phyloP scores from a whole-genome alignment of 2,797 vertebrate species.

The Danio tinwini region DNA sequence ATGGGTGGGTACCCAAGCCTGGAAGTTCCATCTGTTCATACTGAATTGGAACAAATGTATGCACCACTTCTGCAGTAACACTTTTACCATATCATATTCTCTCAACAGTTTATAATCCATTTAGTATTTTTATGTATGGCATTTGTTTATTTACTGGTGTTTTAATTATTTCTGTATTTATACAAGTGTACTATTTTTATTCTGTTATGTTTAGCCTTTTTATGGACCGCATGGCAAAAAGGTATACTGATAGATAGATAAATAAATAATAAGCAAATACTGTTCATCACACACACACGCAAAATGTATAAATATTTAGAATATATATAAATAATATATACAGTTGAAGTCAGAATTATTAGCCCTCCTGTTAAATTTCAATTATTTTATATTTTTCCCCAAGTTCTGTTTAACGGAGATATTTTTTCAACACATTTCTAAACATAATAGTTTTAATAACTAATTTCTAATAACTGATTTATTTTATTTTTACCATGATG shows the following conservation, averaged over 20 bases:
- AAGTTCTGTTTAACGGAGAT: too few species aligned
- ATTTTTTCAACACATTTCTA: too few species aligned
- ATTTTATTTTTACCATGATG: too few species aligned
- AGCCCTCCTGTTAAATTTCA: too few species aligned
- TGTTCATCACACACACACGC: neutral
- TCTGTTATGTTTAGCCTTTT: neutral
- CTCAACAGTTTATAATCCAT: neutral
- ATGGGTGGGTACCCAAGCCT: conserved; percentile 23
- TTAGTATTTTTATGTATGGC: neutral
- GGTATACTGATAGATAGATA: neutral
- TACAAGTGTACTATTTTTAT: conserved; percentile 1
- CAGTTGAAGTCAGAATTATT: too few species aligned
- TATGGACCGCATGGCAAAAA: neutral
- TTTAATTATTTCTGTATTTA: neutral
- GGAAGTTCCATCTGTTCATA: conserved; percentile 24
- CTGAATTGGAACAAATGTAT: conserved; percentile 30
- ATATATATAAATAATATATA: too few species aligned
- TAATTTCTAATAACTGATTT: too few species aligned
- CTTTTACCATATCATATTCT: neutral
- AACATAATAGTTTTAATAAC: too few species aligned
- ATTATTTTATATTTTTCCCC: too few species aligned
- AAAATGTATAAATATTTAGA: too few species aligned
- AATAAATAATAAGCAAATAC: conserved; percentile 17
- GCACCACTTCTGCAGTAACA: conserved; percentile 13
- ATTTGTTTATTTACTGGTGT: neutral